Conservation (phyloP, 1,140 invertebrate genomes). For the Ips typographus region DNA sequence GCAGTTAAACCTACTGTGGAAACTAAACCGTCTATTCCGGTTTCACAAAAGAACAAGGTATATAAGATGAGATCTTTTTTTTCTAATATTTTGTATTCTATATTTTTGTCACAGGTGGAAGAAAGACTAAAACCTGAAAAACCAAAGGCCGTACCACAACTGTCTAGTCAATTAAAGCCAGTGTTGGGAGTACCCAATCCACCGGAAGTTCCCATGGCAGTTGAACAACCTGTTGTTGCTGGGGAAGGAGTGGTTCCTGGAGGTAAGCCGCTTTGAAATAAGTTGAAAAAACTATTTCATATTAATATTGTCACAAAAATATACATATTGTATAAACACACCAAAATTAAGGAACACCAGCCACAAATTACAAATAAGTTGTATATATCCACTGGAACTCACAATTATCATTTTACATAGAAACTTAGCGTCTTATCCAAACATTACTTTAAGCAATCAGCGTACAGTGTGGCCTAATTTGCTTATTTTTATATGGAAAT, state of each 20-base stretch:
- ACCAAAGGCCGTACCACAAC: not conserved
- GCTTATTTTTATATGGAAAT: no score
- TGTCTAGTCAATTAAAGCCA: not conserved
- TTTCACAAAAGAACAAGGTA: not conserved
- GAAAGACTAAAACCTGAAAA: conserved; percentile 16
- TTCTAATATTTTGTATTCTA: not conserved
- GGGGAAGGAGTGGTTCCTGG: conserved; percentile 17
- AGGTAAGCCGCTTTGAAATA: conserved; percentile 1
- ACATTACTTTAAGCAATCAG: no score
- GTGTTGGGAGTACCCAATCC: not conserved
- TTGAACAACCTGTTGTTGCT: conserved; percentile 23
- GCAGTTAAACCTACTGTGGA: conserved; percentile 11
- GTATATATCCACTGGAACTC: no score
- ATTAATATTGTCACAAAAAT: no score
- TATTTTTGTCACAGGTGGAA: conserved; percentile 7
- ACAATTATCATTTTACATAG: no score
- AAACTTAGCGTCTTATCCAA: no score
- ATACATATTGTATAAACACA: no score
- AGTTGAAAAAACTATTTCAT: no score
- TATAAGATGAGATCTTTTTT: not conserved
- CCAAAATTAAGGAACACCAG: no score
- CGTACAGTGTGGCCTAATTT: no score
- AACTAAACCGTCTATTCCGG: not conserved
- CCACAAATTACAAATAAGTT: no score
- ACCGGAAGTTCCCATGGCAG: conserved; percentile 7